Base-by-base conservation (phyloP, 2,113 vertebrate genomes). In the Balaenoptera acutorostrata region DNA sequence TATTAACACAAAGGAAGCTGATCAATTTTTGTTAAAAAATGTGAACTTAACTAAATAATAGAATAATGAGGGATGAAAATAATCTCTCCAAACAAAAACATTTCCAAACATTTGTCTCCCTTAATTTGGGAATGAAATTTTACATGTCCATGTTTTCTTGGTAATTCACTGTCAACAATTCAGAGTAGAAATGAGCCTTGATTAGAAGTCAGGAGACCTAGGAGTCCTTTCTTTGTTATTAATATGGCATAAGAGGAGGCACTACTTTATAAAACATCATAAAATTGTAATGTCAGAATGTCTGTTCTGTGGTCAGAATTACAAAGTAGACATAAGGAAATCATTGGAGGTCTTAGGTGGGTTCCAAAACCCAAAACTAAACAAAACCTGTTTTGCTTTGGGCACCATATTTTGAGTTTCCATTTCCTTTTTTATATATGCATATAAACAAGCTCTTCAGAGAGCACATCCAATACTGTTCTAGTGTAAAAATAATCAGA, bases 401-500 rank as follows among this genome's bases (percentile, higher is more conserved):
- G 31, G 31, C 68, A 2, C 12, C 15, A 27, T 55, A 57, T 80
- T 81, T 88, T 97, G 9, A 6, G 12, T 82, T 93, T 93, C 52
- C 6, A 29, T 89, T 75, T 82, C 23, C 46, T 91, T 90, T 90
- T 94, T 59, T 23, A 52, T 25, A 41, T 29, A 81, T 66, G 41
- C 33, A 41, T 36, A 80, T 71, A 57, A 66, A 75, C 18, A 83
- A 95, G n/a, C 31, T 77, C 64, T 90, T 66, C 23, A 64, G 66
- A 87, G 15, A 75, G 15, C 29, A 71, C n/a, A 17, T 18, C 49
- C 25, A 91, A 71, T 14, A 21, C 13, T 49, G 61, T 15, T 93
- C 10, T 72, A 14, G 6, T 89, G 88, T 93, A 82, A 93, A 97
- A 97, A 96, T 96, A 98, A 31, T 61, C 57, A 84, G 18, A 85